These are phyloP conservation scores for Cryptus armator DNA, from an alignment of 2,888 invertebrate genomes.

Conservation along the genomic window DNA sequence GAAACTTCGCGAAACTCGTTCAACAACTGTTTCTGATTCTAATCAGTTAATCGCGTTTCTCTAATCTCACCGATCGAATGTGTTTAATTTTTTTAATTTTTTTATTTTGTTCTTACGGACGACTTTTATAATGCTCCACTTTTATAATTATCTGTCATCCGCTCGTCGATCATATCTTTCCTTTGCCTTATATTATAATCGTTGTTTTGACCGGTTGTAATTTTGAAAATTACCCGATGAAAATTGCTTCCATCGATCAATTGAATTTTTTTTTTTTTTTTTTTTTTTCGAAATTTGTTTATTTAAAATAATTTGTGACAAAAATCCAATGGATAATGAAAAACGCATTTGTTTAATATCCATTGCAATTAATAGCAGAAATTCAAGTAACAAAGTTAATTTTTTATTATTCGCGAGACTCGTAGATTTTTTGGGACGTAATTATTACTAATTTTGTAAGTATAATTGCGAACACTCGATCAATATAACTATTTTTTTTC, in stretches of 20 bases:
- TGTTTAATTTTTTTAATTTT: background rate
- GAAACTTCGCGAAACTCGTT: background rate
- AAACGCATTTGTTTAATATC: too few species aligned
- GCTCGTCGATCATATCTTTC: conserved; percentile 3
- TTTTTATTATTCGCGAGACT: too few species aligned
- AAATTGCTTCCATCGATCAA: conserved; percentile 6
- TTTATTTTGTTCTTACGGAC: background rate
- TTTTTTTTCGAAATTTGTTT: background rate
- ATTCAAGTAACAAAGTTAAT: too few species aligned
- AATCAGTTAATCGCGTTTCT: conserved; percentile 24
- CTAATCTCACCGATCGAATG: conserved; percentile 3
- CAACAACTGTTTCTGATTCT: conserved; percentile 25
- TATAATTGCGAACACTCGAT: too few species aligned
- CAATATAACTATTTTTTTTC: too few species aligned
- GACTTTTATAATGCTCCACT: conserved; percentile 10
- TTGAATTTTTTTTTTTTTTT: background rate
- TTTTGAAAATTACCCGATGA: background rate
- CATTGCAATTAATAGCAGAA: too few species aligned
- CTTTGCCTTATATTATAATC: background rate
- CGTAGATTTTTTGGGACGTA: too few species aligned
- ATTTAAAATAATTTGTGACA: background rate
- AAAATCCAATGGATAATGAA: too few species aligned
- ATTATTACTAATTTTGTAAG: too few species aligned
- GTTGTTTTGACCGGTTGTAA: background rate
- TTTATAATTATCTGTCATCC: conserved; percentile 14